Evolutionary conservation across 2,113 vertebrate genomes (phyloP), one percentile per base, ranked within the genome.

Genomic region (Raja brachyura): DNA sequence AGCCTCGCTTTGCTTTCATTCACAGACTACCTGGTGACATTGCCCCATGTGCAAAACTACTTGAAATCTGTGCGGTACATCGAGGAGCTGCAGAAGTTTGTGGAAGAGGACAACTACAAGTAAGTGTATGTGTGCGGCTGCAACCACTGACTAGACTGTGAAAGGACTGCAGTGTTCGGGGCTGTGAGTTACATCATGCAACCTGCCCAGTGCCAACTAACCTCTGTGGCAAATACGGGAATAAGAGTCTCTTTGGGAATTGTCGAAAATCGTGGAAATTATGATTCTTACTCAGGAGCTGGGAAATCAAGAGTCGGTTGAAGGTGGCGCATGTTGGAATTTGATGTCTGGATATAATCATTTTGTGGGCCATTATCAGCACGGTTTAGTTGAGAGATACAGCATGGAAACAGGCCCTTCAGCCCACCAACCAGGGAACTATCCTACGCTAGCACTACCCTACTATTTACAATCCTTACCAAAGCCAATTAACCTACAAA

Each of bases 71-170:
- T 99, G 0, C 98, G 96, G 93, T 99, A 99, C 95, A 99, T 99
- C 14, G 98, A 99, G 93, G 98, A 99, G 94, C 97, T 99, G 79
- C 98, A 99, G 94, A 99, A 99, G 95, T 99, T 99, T 94, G 98
- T 99, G 77, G 98, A 99, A 95, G 98, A 99, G 0, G 98, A 99
- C 95, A 99, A 99, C 95, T 99, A 98, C 95, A 98, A 99, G 98
- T 99, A 95, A 97, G 98, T 96, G 9, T 16, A 73, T 39, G 25
- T 18, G 14, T 33, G 63, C 31, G 83, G 39, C 28, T 88, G 31
- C 59, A 88, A 63, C 28, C 28, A 31, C 28, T 63, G 6, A 18
- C 59, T 88, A 33, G n/a, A 7, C 28, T 31, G 28, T 88, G 59
- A 88, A 63, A 88, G 56, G 83, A 63, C 6, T 33, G 5, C 59